These are phyloP conservation scores for Hydrolagus affinis DNA, from an alignment of 2,113 vertebrate genomes.

Conservation along the genomic window DNA sequence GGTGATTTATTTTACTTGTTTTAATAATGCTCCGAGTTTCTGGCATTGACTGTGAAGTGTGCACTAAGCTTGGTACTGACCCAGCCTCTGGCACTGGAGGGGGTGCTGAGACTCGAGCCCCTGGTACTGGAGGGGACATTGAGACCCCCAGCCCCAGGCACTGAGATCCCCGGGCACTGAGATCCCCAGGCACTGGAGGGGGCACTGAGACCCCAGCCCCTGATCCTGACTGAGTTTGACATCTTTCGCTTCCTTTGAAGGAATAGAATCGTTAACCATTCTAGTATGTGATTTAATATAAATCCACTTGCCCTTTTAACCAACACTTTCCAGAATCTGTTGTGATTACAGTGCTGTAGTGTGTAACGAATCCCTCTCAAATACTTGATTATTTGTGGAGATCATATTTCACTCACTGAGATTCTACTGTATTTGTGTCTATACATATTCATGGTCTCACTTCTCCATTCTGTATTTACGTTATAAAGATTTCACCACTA, in stretches of 20 bases:
- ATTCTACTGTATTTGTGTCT: not conserved
- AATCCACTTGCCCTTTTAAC: not conserved
- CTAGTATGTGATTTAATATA: conserved; percentile 17
- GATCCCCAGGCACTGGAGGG: too few relatives aligned
- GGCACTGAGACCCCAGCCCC: not conserved
- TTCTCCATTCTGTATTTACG: conserved; percentile 27
- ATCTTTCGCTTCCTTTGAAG: not conserved
- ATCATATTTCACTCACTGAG: not conserved
- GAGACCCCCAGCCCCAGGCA: too few relatives aligned
- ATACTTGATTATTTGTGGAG: conserved; percentile 10
- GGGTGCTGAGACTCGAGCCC: too few relatives aligned
- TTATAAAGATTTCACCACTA: not conserved
- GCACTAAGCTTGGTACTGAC: too few relatives aligned
- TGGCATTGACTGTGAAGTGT: too few relatives aligned
- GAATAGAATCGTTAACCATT: not conserved
- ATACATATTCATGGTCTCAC: conserved; percentile 17
- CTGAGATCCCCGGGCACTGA: too few relatives aligned
- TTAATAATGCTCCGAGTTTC: too few relatives aligned
- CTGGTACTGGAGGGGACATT: too few relatives aligned
- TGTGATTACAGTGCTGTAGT: conserved; percentile 1
- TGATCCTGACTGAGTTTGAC: not conserved
- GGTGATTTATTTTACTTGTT: too few relatives aligned
- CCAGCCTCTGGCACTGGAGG: too few relatives aligned
- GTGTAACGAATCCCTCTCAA: conserved; percentile 10
- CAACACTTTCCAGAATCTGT: not conserved